Conservation (phyloP, 2,797 vertebrate genomes). For the Chlorospingus semifuscus region DNA sequence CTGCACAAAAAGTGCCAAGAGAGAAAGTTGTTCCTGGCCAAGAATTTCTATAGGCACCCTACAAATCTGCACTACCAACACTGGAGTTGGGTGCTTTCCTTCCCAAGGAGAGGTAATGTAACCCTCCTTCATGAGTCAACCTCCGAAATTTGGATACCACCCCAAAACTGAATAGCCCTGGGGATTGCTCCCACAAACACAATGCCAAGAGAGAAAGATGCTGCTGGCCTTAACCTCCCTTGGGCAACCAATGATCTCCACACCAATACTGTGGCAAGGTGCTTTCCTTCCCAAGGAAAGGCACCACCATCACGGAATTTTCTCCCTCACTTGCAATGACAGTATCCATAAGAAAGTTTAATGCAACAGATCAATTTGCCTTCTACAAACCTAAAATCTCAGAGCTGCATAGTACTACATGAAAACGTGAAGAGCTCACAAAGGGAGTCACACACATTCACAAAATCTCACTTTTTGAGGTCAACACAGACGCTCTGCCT, state of each 20-base stretch:
- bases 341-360: background rate
- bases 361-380: background rate
- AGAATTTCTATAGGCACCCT: background rate
- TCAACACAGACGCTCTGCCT: background rate
- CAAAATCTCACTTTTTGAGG: background rate
- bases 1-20: background rate
- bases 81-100: background rate
- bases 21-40: background rate
- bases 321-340: background rate
- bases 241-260: background rate
- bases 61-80: background rate
- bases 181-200: background rate
- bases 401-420: background rate
- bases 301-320: background rate
- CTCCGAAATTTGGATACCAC: background rate
- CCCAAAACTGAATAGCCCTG: background rate
- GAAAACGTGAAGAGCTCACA: background rate
- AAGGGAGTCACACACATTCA: background rate
- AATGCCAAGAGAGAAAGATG: background rate
- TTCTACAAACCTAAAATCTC: background rate
- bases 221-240: background rate
- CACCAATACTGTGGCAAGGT: too few relatives aligned
- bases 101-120: background rate
- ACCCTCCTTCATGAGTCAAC: fast-evolving
- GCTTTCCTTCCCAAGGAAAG: background rate